Percentiles rank a stretch among this genome's conserved stretches.
phyloP scores from a whole-genome alignment of 1,140 invertebrate genomes.

The Chironomus tepperi region DNA sequence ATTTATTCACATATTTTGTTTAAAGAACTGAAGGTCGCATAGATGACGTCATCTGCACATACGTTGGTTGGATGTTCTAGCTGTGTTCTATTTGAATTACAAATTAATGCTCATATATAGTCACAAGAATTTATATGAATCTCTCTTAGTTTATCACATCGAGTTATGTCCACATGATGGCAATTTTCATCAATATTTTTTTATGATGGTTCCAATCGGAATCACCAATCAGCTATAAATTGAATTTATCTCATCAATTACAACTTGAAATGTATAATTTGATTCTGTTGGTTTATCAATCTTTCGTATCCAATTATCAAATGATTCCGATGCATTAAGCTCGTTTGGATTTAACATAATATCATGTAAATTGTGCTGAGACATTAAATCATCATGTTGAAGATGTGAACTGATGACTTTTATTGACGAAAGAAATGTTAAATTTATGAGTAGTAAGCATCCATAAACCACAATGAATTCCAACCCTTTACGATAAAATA shows the following conservation, averaged over 20 bases:
- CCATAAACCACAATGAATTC: conserved; percentile 6
- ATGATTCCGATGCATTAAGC: not conserved
- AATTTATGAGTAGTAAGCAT: not conserved
- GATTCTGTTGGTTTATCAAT: not conserved
- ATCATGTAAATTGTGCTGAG: not conserved
- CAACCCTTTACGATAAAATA: not conserved
- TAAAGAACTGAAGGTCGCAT: not conserved
- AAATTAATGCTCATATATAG: not conserved
- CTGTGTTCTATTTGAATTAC: not conserved
- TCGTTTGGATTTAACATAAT: not conserved
- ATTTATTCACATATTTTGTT: no score
- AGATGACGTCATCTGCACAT: not conserved
- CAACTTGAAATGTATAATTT: not conserved
- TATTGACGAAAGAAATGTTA: not conserved
- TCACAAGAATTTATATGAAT: not conserved
- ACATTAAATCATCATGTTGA: not conserved
- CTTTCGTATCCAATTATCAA: not conserved
- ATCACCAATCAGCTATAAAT: not conserved
- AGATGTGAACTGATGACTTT: not conserved
- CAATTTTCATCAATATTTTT: no score
- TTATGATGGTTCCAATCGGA: no score
- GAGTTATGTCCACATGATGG: not conserved
- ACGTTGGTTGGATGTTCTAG: no score
- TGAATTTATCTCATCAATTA: not conserved
- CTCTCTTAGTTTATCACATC: not conserved